Evolutionary conservation across 1,140 invertebrate genomes (phyloP), one percentile per base, ranked within the genome.

Genomic region (Dreissena polymorpha): DNA sequence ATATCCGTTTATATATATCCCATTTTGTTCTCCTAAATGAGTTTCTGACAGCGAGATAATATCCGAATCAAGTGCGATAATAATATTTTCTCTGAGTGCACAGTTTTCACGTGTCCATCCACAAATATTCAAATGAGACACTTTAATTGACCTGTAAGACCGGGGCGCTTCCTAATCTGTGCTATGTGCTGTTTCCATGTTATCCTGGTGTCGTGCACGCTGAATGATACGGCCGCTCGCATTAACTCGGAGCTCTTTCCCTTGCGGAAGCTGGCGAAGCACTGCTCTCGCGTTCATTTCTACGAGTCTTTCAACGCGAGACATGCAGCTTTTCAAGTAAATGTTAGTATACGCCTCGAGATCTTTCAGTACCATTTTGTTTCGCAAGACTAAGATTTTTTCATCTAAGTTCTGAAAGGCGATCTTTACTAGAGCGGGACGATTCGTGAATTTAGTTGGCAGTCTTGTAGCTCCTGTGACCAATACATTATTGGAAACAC

Each of bases 231-330:
- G 72, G 7, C 82, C 72, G 57, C 55, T 77, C 5, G 82, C 53
- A 51, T 70, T 63, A 13, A 77, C 74, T n/a, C 82, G 67, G 12
- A 57, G 25, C 14, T 49, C 51, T 70, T 51, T 67, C 13, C 57
- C 60, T 12, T 85, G n/a, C n/a, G n/a, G n/a, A n/a, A n/a, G n/a
- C n/a, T n/a, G 49, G 13, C 74, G 14, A 13, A 85, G 25, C 7
- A 84, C 51, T 39, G 83, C 70, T 21, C 76, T 29, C 16, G 75
- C 74, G 25, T 83, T 83, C n/a, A 72, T 57, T 74, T 84, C 76
- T 29, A 80, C 75, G 27, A 75, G 29, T 51, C 83, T 63, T 64
- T 80, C 83, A 13, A 71, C 29, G n/a, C 65, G 50, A 21, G 83
- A 80, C 55, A 79, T 85, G 49, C 77, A 80, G 27, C 71, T 80